phyloP scores from a whole-genome alignment of 1,140 invertebrate species.

The Pogonognathellus flavescens region DNA sequence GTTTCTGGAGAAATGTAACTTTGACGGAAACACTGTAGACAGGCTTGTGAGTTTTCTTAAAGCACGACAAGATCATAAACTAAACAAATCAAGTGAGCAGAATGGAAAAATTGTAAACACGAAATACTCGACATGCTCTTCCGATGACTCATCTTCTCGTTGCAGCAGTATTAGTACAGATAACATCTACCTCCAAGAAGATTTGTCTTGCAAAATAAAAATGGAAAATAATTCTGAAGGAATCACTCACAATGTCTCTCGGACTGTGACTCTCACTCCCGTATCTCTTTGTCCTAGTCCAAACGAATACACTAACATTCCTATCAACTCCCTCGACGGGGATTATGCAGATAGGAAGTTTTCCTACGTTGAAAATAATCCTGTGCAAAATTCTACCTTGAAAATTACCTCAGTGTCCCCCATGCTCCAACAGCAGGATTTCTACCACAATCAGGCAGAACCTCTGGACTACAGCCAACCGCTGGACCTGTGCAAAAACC shows the following conservation, averaged over 20 bases:
- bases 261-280: slow-evolving; percentile 26
- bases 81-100: not conserved
- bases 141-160: slow-evolving; percentile 20
- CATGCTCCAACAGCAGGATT: slow-evolving; percentile 1
- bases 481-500: slow-evolving; percentile 38
- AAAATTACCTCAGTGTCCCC: not conserved
- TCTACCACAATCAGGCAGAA: slow-evolving; percentile 30
- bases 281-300: slow-evolving; percentile 50
- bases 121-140: slow-evolving; percentile 13
- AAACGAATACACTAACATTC: not conserved
- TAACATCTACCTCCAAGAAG: slow-evolving; percentile 3
- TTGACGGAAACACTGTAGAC: slow-evolving; percentile 38
- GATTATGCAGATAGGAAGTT: not conserved
- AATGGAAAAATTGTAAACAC: not conserved
- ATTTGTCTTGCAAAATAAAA: slow-evolving; percentile 21
- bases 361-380: not conserved
- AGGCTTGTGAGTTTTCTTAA: slow-evolving; percentile 38
- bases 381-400: not conserved
- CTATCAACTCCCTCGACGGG: not conserved
- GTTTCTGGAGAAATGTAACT: slow-evolving; percentile 45
- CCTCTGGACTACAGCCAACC: slow-evolving; percentile 38
- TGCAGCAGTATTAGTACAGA: slow-evolving; percentile 11
- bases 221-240: not conserved
- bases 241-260: not conserved
- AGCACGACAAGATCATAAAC: slow-evolving; percentile 1